These are phyloP conservation scores for Keiferia lycopersicella DNA, from an alignment of 2,888 invertebrate genomes.

Conservation along the genomic window DNA sequence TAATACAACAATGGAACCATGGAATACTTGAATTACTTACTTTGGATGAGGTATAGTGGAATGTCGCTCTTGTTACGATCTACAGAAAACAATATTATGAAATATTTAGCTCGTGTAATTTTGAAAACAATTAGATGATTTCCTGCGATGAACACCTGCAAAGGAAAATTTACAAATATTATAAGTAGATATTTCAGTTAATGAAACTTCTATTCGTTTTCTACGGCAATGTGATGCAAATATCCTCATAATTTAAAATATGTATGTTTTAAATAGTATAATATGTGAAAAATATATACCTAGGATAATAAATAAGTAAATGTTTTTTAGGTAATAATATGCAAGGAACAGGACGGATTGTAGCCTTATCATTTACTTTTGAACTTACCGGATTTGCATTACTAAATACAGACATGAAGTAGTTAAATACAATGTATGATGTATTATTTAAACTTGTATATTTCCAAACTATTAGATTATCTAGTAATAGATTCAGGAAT, in stretches of 20 bases:
- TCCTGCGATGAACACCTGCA: background rate
- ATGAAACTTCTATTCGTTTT: background rate
- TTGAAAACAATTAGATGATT: background rate
- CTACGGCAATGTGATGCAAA: background rate
- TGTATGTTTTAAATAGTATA: no score
- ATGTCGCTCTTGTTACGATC: no score
- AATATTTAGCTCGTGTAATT: background rate
- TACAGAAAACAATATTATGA: no score
- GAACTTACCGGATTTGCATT: background rate
- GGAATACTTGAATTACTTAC: background rate
- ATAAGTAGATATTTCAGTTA: background rate
- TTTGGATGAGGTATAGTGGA: background rate
- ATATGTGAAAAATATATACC: no score
- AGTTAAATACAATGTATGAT: background rate
- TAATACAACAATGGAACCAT: background rate
- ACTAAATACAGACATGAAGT: background rate
- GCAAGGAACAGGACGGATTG: background rate
- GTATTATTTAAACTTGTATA: constrained; percentile 3
- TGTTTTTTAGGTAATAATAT: background rate
- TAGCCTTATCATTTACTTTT: constrained; percentile 3
- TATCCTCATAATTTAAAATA: no score
- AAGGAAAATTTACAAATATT: background rate
- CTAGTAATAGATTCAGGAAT: background rate
- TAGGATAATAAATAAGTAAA: no score
- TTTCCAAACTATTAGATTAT: background rate